These are phyloP conservation scores for Protobothrops mucrosquamatus DNA, from an alignment of 2,113 vertebrate species.

Conservation along the genomic window DNA sequence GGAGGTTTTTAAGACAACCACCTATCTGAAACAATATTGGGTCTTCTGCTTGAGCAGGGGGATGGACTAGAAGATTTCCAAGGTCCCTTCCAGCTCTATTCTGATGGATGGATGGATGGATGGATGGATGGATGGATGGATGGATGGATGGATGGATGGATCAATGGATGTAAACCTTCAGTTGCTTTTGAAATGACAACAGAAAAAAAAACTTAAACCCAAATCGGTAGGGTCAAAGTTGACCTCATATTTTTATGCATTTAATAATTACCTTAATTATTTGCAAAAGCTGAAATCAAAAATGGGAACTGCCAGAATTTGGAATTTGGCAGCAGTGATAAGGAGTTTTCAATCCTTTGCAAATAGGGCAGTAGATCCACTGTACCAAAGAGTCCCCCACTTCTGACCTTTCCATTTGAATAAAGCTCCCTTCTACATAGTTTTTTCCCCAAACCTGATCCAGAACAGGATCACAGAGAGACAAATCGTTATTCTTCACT, in stretches of 20 bases:
- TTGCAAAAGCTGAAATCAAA: not conserved
- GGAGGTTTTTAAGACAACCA: not conserved
- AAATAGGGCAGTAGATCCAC: not conserved
- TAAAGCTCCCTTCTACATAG: not conserved
- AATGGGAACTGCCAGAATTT: too few relatives aligned
- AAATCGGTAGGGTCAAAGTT: not conserved
- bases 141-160: too few relatives aligned
- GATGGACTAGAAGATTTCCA: not conserved
- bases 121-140: too few relatives aligned
- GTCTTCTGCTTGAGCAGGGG: not conserved
- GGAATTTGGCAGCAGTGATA: not conserved
- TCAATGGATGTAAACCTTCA: not conserved
- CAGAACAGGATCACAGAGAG: not conserved
- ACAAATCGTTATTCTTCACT: not conserved
- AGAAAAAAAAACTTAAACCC: not conserved
- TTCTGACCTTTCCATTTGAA: not conserved
- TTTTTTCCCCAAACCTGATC: not conserved
- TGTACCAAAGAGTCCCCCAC: not conserved
- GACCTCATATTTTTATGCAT: not conserved
- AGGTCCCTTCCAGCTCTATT: not conserved
- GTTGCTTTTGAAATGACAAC: not conserved
- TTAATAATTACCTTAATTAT: not conserved
- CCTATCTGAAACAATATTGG: not conserved
- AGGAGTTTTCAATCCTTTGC: not conserved
- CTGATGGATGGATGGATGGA: not conserved